phyloP scores from a whole-genome alignment of 2,113 vertebrate genomes.

The Dromiciops gliroides region DNA sequence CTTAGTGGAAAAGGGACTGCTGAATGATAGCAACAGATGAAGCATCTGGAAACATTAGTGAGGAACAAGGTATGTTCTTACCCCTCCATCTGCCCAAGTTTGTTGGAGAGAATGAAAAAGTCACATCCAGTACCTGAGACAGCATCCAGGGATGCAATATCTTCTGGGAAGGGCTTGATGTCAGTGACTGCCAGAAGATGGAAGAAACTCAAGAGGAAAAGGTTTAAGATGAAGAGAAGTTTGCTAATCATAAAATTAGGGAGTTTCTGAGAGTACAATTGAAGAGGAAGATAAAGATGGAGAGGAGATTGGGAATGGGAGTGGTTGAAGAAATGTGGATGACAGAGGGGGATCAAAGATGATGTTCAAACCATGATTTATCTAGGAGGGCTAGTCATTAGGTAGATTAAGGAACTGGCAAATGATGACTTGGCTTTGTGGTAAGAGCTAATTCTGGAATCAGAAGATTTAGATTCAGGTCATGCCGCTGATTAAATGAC shows the following conservation, averaged over 20 bases:
- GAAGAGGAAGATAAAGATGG: neutral
- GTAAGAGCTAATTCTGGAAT: neutral
- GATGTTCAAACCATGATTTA: neutral
- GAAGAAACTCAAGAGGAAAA: neutral
- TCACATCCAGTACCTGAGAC: neutral
- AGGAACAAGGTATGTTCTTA: neutral
- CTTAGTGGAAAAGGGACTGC: neutral
- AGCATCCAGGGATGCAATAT: neutral
- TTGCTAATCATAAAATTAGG: neutral
- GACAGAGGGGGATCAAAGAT: neutral
- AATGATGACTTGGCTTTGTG: neutral
- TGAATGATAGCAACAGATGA: neutral
- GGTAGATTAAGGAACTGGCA: neutral
- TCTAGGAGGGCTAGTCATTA: neutral
- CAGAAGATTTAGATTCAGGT: neutral
- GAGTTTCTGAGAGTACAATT: neutral
- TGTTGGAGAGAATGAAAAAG: neutral
- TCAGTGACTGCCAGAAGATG: neutral
- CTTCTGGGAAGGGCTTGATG: neutral
- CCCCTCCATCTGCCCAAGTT: neutral
- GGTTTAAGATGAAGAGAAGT: neutral
- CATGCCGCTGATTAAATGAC: neutral
- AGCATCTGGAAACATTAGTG: neutral
- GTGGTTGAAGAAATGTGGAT: neutral
- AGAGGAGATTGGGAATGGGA: neutral